These are phyloP conservation scores for Merops nubicus DNA, from an alignment of 2,113 vertebrate genomes.

Conservation along the genomic window DNA sequence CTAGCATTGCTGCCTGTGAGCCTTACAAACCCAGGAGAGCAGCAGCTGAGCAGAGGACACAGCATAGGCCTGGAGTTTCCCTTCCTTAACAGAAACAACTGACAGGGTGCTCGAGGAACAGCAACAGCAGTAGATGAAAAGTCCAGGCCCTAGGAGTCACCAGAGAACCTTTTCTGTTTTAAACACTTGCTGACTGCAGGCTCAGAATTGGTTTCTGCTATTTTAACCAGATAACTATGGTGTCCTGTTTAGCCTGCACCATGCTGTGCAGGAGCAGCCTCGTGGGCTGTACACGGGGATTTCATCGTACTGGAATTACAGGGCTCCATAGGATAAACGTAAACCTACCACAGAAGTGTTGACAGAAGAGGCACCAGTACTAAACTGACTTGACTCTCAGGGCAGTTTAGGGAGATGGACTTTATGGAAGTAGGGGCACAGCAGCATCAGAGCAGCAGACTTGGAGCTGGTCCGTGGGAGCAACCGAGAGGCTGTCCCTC, in stretches of 20 bases:
- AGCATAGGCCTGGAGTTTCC: neutral
- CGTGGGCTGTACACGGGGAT: accelerated
- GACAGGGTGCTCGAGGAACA: neutral
- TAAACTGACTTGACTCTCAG: neutral
- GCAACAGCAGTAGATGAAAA: neutral
- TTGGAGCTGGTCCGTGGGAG: neutral
- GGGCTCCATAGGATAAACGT: neutral
- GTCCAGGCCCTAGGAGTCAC: neutral
- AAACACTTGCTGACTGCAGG: neutral
- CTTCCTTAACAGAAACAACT: neutral
- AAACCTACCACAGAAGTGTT: neutral
- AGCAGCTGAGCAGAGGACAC: neutral
- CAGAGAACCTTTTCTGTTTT: neutral
- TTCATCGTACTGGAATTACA: neutral
- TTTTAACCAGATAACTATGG: neutral
- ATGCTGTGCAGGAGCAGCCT: neutral
- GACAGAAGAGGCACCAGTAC: neutral
- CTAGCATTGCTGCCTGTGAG: neutral
- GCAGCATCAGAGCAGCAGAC: neutral
- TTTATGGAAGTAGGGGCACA: neutral
- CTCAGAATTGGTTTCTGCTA: neutral
- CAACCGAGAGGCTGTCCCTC: neutral
- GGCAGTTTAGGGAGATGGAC: neutral
- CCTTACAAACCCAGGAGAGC: neutral
- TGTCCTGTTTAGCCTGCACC: neutral